phyloP scores from a whole-genome alignment of 2,113 vertebrate species.

The Elephas maximus region DNA sequence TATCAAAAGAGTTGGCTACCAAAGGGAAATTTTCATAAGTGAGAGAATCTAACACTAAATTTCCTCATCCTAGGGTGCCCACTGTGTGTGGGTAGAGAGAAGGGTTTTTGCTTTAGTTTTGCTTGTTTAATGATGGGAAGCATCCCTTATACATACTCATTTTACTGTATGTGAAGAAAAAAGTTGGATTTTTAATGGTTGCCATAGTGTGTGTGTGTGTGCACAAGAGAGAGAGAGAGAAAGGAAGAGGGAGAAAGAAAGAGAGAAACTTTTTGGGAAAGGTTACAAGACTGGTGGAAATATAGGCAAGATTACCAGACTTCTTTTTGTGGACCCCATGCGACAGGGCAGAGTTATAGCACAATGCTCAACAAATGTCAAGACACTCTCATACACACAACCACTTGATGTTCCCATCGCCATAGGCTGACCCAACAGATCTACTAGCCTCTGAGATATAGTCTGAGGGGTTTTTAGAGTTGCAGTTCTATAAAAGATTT shows the following conservation, averaged over 20 bases:
- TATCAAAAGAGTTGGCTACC: background rate
- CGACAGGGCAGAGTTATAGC: background rate
- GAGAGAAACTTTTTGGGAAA: background rate
- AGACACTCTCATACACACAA: background rate
- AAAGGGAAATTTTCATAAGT: background rate
- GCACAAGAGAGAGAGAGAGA: background rate
- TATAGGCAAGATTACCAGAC: background rate
- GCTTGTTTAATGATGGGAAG: background rate
- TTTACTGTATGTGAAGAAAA: conserved; percentile 3
- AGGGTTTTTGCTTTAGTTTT: background rate
- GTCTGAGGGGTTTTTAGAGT: background rate
- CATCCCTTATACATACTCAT: background rate
- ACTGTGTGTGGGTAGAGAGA: background rate
- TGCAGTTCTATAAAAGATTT: background rate
- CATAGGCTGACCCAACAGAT: background rate
- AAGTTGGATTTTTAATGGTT: background rate
- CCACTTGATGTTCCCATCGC: background rate
- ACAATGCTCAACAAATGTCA: background rate
- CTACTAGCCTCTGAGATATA: background rate
- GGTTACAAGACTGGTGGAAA: background rate
- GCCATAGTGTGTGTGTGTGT: background rate
- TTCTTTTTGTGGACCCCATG: background rate
- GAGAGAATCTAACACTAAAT: background rate
- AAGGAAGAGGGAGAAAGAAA: background rate
- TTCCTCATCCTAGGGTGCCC: background rate